phyloP scores from a whole-genome alignment of 2,113 vertebrate species.

The Leiothrix lutea region DNA sequence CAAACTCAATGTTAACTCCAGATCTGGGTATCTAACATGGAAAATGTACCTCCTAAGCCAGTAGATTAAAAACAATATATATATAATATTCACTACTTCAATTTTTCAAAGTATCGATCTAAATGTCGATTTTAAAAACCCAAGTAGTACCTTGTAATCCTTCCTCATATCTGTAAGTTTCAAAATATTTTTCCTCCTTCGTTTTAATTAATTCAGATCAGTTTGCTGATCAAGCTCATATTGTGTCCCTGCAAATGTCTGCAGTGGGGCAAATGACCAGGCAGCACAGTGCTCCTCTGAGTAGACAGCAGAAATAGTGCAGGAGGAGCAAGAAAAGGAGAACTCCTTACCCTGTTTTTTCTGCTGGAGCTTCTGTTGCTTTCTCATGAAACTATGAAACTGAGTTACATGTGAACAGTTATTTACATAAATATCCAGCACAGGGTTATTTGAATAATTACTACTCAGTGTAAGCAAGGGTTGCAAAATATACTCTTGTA shows the following conservation, averaged over 20 bases:
- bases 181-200: not conserved
- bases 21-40: not conserved
- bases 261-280: not conserved
- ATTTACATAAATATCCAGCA: not conserved
- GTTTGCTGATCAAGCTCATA: not conserved
- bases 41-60: not conserved
- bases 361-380: not conserved
- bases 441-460: slow-evolving; percentile 49
- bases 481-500: not conserved
- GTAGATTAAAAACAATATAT: not conserved
- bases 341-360: not conserved
- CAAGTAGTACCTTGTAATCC: not conserved
- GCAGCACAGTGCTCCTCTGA: not conserved
- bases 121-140: not conserved
- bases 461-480: not conserved
- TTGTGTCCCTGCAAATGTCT: not conserved
- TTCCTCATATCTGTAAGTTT: not conserved
- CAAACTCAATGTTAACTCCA: not conserved
- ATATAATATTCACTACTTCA: not conserved
- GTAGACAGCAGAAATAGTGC: not conserved
- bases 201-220: not conserved
- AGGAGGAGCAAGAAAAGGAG: slow-evolving; percentile 13
- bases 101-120: not conserved
- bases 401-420: not conserved
- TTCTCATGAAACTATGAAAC: not conserved